A percentile compares a stretch with the other conserved stretches of the same genome.
phyloP scores from a whole-genome alignment of 1,140 invertebrate species.

The Solen grandis region DNA sequence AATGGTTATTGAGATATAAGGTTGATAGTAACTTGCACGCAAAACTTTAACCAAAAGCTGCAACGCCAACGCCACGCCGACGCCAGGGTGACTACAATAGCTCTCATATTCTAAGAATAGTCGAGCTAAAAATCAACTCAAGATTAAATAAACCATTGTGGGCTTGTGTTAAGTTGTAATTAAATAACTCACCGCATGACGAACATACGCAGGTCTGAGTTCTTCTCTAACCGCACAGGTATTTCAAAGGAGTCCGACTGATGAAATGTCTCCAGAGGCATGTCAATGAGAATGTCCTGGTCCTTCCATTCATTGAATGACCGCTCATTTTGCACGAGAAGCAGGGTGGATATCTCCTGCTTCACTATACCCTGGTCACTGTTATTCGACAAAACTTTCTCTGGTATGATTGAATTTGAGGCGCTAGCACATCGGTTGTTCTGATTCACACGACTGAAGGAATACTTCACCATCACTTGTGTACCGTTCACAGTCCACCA shows the following conservation, averaged over 20 bases:
- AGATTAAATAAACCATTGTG: too few species aligned
- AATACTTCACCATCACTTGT: constrained; percentile 49
- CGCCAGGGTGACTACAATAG: too few species aligned
- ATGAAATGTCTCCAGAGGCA: constrained; percentile 48
- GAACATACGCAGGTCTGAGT: constrained; percentile 50
- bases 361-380: constrained; percentile 33
- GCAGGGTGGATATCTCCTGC: constrained; percentile 36
- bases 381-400: constrained; percentile 28
- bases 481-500: constrained; percentile 47
- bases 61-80: too few species aligned
- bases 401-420: constrained; percentile 47
- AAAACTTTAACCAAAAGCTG: too few species aligned
- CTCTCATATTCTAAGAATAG: too few species aligned
- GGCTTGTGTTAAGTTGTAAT: not conserved
- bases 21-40: too few species aligned
- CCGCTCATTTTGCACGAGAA: constrained; percentile 46
- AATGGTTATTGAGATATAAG: too few species aligned
- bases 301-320: constrained; percentile 53
- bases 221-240: constrained; percentile 40
- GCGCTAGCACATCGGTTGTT: constrained; percentile 49
- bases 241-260: constrained; percentile 49
- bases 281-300: constrained; percentile 54
- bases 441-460: constrained; percentile 31
- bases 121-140: too few species aligned
- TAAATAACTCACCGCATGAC: constrained; percentile 46